Conservation (phyloP, 2,888 invertebrate genomes). For the Petrolisthes cinctipes region DNA sequence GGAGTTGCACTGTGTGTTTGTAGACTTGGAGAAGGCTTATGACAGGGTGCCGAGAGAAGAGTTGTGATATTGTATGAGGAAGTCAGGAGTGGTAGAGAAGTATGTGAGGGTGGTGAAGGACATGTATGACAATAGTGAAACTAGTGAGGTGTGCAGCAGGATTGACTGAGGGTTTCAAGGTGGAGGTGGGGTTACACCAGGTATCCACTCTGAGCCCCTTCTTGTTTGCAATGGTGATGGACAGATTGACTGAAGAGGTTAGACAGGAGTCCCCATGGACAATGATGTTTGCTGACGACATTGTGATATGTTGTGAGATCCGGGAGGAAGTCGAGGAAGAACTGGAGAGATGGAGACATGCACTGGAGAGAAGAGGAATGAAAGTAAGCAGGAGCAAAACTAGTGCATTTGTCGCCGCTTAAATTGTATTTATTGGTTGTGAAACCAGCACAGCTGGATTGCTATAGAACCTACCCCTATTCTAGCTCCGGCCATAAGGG, state of each 20-base stretch:
- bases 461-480: too few species aligned
- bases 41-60: not conserved
- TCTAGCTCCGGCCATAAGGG: too few species aligned
- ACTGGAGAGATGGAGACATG: conserved; percentile 21
- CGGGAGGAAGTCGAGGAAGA: not conserved
- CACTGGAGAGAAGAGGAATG: conserved; percentile 28
- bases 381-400: conserved; percentile 12
- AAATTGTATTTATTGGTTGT: too few species aligned
- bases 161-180: conserved; percentile 11
- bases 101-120: conserved; percentile 25
- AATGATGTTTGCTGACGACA: conserved; percentile 16
- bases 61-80: not conserved
- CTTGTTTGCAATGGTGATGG: conserved; percentile 35
- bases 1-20: conserved; percentile 11
- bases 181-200: conserved; percentile 20
- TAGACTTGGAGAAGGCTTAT: conserved; percentile 5
- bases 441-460: too few species aligned
- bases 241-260: conserved; percentile 14
- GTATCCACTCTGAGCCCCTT: conserved; percentile 35
- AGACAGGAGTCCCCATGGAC: conserved; percentile 20
- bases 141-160: conserved; percentile 23
- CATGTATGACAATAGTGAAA: conserved; percentile 11
- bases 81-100: conserved; percentile 15
- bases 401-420: too few species aligned
- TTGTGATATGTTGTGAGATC: conserved; percentile 13